phyloP scores from a whole-genome alignment of 1,140 invertebrate species.

The Diabrotica virgifera region DNA sequence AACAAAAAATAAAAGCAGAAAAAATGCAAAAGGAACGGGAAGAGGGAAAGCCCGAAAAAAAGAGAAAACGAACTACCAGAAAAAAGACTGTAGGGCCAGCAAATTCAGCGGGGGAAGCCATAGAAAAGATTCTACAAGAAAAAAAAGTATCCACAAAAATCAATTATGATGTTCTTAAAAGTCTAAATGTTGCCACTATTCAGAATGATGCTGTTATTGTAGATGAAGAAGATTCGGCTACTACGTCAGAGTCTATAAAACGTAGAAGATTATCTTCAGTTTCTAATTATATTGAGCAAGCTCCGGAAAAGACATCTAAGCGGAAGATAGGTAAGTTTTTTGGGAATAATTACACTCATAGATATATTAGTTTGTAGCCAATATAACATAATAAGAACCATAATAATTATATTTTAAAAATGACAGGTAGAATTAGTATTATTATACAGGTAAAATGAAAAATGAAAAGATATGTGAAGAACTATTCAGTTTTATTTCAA shows the following conservation, averaged over 20 bases:
- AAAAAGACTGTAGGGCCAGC: slow-evolving; percentile 59
- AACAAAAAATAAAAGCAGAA: slow-evolving; percentile 83
- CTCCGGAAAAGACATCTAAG: slow-evolving; percentile 7
- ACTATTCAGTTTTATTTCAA: no score
- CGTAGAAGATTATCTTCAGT: slow-evolving; percentile 21
- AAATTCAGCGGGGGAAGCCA: slow-evolving; percentile 86
- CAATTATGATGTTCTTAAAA: slow-evolving; percentile 94
- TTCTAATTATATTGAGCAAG: slow-evolving; percentile 11
- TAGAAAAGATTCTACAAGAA: slow-evolving; percentile 91
- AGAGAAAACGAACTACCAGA: slow-evolving; percentile 62
- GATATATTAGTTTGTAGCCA: no score
- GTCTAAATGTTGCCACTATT: slow-evolving; percentile 61
- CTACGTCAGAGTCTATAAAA: slow-evolving; percentile 26
- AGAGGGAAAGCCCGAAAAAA: slow-evolving; percentile 77
- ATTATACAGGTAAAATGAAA: no score
- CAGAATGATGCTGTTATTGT: slow-evolving; percentile 16
- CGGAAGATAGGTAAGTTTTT: slow-evolving; percentile 11
- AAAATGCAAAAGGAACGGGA: slow-evolving; percentile 68
- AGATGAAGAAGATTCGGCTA: slow-evolving; percentile 27
- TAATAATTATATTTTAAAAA: no score
- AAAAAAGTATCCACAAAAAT: slow-evolving; percentile 96
- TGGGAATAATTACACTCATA: background rate
- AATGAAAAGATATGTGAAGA: no score
- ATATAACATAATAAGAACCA: no score
- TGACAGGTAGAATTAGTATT: no score